Evolutionary conservation across 2,888 invertebrate species (phyloP), one percentile per base, ranked within the genome.

Genomic region (Liodrosophila aerea): DNA sequence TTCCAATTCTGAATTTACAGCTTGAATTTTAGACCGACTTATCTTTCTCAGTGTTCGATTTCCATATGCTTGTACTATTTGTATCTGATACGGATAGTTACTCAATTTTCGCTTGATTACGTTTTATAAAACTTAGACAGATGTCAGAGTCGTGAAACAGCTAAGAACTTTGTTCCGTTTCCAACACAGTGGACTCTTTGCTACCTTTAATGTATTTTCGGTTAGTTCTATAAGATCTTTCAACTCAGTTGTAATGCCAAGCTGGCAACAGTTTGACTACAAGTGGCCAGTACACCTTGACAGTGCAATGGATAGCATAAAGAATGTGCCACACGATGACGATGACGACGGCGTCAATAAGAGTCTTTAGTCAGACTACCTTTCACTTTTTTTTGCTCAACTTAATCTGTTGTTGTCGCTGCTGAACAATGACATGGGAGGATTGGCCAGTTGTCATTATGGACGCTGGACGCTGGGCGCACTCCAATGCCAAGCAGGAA

Each of bases 401-500:
- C 11, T 18, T n/a, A n/a, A 7, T 27, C 22, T 8, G 16, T 30
- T 39, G 5, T 13, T 9, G 76, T 68, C 69, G 61, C 61, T 40
- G 53, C 62, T 81, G 87, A 81, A 67, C 86, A 82, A 84, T 87
- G 86, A 87, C 86, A 82, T 68, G 56, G 47, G 18, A 22, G 54
- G 22, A 52, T 49, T 47, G 61, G 44, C 57, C 36, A 50, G 47
- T 45, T 52, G 64, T 53, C 69, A 61, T 62, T 61, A 41, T 29
- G 36, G n/a, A n/a, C n/a, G 12, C 34, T 29, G 49, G 39, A 18
- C 18, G 18, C 31, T 46, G 59, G 60, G 43, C 54, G 66, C 84
- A 73, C 74, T 85, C 87, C 87, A 86, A 83, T 78, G 85, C 72
- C 87, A 88, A 75, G 56, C 83, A 76, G 87, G 85, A 87, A 87